Conservation (phyloP, 1,140 invertebrate species). For the Drosophila chauvacae region DNA sequence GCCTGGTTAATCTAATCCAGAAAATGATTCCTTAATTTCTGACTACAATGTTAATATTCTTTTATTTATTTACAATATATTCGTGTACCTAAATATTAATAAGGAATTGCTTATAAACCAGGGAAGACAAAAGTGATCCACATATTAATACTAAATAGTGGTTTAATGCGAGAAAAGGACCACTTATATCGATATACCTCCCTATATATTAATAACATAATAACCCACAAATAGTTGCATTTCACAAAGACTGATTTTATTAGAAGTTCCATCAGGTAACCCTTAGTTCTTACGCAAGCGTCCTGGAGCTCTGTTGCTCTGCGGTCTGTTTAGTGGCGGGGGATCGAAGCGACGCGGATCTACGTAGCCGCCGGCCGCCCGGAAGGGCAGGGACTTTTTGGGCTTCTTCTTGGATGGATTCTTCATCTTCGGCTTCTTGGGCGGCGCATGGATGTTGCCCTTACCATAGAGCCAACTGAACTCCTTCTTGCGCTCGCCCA, state of each 20-base stretch:
- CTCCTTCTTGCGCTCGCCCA: constrained; percentile 50
- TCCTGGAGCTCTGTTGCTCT: neutral
- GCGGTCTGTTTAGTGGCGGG: constrained; percentile 8
- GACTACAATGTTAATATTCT: too few relatives aligned
- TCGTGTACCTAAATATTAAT: too few relatives aligned
- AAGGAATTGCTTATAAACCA: too few relatives aligned
- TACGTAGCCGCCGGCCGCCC: constrained; percentile 4
- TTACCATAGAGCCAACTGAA: constrained; percentile 62
- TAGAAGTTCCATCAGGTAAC: neutral
- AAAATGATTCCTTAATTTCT: too few relatives aligned
- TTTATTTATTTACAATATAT: too few relatives aligned
- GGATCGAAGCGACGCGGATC: constrained; percentile 16
- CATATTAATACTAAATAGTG: too few relatives aligned
- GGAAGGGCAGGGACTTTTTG: constrained; percentile 15
- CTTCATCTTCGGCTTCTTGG: constrained; percentile 31
- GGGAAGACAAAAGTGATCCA: too few relatives aligned
- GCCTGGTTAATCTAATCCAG: too few relatives aligned
- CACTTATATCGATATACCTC: too few relatives aligned
- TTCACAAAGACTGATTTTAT: neutral
- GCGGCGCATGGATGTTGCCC: constrained; percentile 45
- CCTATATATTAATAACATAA: too few relatives aligned
- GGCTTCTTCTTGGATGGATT: constrained; percentile 15
- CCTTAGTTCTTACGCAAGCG: neutral
- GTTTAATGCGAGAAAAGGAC: too few relatives aligned
- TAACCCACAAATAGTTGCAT: too few relatives aligned